Evolutionary conservation across 2,113 vertebrate species (phyloP), one percentile per base, ranked within the genome.

Genomic region (Tyrannus savana): DNA sequence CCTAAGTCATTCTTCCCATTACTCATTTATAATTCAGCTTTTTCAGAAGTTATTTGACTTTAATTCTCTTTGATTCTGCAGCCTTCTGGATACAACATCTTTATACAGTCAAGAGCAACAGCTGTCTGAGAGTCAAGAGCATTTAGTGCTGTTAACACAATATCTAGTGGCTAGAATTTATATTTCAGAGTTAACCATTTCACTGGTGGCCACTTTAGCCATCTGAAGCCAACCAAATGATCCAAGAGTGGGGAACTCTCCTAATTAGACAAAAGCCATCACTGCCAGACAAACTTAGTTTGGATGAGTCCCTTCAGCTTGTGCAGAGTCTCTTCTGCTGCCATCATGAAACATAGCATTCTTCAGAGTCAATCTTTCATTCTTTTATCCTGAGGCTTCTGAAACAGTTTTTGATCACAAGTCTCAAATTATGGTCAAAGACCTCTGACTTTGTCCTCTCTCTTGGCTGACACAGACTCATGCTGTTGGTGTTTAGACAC

Each of bases 401-500:
- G 67, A 78, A 89, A 49, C 4, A 27, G 5, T 22, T 87, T 91
- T 87, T 87, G 47, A 42, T 87, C 35, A 44, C 18, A 59, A 50
- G 18, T 67, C 53, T 87, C 52, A 84, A 82, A 78, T n/a, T 75
- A 18, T 42, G 15, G 33, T 31, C 30, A 81, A 73, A 82, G 30
- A 28, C 13, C 0, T 0, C 35, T 0, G 0, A 37, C 4, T 49
- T 87, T 63, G 9, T 25, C 46, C 24, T 84, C 33, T 67, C 7
- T 89, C 56, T 79, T 72, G 69, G 30, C 42, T 67, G 47, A 69
- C 12, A 27, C 21, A 84, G 31, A 19, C 47, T 86, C 12, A 18
- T 76, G 49, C 53, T 73, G 14, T 16, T 69, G 35, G 12, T 74
- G 25, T 71, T 95, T 35, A 67, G 33, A 60, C 14, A 31, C 6